A percentile compares a stretch with the other conserved stretches of the same genome.
phyloP scores from a whole-genome alignment of 37 sponge, comb jelly and placozoan species.

The Cliona cf. orientalis region DNA sequence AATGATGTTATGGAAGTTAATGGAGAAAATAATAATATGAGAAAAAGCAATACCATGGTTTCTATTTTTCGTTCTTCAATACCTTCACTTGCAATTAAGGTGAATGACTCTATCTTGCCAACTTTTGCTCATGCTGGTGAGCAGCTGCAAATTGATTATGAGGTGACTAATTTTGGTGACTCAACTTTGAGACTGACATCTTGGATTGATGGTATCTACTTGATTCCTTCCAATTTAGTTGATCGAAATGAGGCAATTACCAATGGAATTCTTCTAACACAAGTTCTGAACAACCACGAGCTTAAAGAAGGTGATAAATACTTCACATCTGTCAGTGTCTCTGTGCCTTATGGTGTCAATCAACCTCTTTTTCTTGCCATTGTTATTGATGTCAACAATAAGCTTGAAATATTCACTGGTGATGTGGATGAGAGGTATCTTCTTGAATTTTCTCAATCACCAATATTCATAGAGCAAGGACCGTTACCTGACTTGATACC shows the following conservation, averaged over 20 bases:
- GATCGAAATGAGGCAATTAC: not conserved
- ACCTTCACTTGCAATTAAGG: not conserved
- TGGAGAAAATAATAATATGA: slow-evolving; percentile 37
- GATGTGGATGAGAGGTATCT: not conserved
- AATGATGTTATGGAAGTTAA: slow-evolving; percentile 15
- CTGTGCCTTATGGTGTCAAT: slow-evolving; percentile 15
- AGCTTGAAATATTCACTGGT: too few species aligned
- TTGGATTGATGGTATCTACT: slow-evolving; percentile 23
- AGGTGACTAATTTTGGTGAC: slow-evolving; percentile 23
- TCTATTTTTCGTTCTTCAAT: not conserved
- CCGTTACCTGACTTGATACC: slow-evolving; percentile 26
- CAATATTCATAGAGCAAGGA: slow-evolving; percentile 21
- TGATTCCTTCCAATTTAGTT: not conserved
- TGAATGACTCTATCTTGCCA: slow-evolving; percentile 1
- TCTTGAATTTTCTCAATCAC: not conserved
- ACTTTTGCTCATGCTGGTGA: slow-evolving; percentile 10
- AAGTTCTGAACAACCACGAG: slow-evolving; percentile 2
- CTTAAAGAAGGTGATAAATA: not conserved
- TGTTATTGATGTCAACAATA: slow-evolving; percentile 13
- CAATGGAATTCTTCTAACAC: slow-evolving; percentile 7
- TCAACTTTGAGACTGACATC: not conserved
- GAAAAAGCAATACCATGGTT: not conserved
- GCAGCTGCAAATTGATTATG: not conserved
- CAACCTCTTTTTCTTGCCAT: slow-evolving; percentile 5
- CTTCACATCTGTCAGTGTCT: not conserved